phyloP scores from a whole-genome alignment of 2,888 invertebrate species.

The Amiota communis region DNA sequence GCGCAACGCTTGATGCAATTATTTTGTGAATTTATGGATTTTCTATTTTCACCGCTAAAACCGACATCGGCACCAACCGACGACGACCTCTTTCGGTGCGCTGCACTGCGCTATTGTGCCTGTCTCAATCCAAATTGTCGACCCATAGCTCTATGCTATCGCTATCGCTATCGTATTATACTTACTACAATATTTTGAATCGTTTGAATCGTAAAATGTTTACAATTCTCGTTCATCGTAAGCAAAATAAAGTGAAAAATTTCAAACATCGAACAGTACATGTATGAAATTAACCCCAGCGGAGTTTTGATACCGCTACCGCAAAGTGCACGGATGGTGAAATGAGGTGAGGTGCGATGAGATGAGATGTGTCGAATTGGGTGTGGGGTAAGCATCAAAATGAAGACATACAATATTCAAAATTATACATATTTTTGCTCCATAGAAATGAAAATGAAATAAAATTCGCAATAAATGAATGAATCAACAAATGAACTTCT shows the following conservation, averaged over 20 bases:
- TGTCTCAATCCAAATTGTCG: not conserved
- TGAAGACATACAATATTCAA: constrained; percentile 45
- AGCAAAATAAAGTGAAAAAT: constrained; percentile 17
- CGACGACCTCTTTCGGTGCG: constrained; percentile 17
- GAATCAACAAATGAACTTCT: constrained; percentile 40
- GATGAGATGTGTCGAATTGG: no score
- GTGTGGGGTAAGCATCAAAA: no score
- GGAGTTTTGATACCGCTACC: constrained; percentile 14
- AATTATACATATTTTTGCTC: constrained; percentile 36
- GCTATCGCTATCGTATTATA: not conserved
- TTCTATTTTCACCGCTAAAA: constrained; percentile 42
- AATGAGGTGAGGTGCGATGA: no score
- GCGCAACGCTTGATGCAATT: constrained; percentile 41
- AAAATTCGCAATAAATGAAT: constrained; percentile 43
- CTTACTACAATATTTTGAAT: constrained; percentile 6
- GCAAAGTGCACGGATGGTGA: constrained; percentile 18
- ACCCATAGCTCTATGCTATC: not conserved
- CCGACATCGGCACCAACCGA: constrained; percentile 1
- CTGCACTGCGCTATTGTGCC: no score
- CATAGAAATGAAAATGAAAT: constrained; percentile 49
- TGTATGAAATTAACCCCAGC: constrained; percentile 40
- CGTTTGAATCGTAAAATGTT: constrained; percentile 17
- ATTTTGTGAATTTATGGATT: constrained; percentile 58
- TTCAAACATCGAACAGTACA: not conserved
- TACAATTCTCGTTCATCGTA: not conserved